Conservation (phyloP, 2,888 invertebrate genomes). For the Odontocolon sp. region DNA sequence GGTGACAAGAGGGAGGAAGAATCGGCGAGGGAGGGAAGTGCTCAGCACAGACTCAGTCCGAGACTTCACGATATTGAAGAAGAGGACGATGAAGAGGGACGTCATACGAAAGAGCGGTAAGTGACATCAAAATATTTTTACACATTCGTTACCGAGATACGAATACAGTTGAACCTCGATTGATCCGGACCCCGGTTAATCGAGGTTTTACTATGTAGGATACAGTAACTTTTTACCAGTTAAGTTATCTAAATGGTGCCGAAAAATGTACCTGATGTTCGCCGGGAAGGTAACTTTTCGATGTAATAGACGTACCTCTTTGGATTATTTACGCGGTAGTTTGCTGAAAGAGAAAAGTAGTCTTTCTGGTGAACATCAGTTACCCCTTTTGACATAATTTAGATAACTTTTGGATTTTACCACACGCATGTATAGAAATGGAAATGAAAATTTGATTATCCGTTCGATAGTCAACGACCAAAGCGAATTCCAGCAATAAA, state of each 20-base stretch:
- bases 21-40: constrained; percentile 72
- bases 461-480: neutral
- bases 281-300: no score
- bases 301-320: no score
- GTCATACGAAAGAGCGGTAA: constrained; percentile 78
- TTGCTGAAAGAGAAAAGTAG: no score
- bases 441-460: neutral
- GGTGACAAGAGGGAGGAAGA: constrained; percentile 57
- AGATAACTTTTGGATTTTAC: no score
- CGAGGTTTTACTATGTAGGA: no score
- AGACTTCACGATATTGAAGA: constrained; percentile 92
- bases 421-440: neutral
- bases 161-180: neutral
- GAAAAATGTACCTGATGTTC: no score
- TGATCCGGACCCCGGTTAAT: neutral
- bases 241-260: no score
- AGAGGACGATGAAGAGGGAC: constrained; percentile 87
- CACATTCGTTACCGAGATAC: neutral
- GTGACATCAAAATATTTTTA: constrained; percentile 29
- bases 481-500: constrained; percentile 29
- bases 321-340: no score
- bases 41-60: constrained; percentile 86
- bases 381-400: no score
- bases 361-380: no score
- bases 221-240: no score